These are phyloP conservation scores for Sminthopsis crassicaudata DNA, from an alignment of 2,113 vertebrate species.

Conservation along the genomic window DNA sequence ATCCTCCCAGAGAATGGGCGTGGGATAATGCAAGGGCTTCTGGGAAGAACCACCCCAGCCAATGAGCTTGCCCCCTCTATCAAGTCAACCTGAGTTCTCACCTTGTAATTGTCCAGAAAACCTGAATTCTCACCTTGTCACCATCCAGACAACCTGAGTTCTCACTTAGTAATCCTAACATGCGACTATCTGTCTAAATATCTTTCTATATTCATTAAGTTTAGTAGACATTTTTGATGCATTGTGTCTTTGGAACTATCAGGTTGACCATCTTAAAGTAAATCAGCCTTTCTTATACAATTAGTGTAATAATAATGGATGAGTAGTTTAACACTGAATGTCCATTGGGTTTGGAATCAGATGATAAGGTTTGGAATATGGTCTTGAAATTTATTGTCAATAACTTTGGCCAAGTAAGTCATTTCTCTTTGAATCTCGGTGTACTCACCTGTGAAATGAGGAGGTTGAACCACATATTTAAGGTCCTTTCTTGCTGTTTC, in stretches of 20 bases:
- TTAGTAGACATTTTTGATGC: background rate
- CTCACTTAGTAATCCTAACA: too few relatives aligned
- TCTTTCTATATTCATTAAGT: background rate
- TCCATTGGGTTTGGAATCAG: background rate
- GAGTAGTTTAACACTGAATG: background rate
- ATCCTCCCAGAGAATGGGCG: too few relatives aligned
- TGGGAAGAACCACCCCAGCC: too few relatives aligned
- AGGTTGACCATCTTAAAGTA: background rate
- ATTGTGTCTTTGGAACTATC: background rate
- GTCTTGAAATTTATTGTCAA: background rate
- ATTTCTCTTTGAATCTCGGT: background rate
- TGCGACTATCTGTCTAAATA: too few relatives aligned
- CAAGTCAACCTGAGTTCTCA: too few relatives aligned
- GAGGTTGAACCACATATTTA: background rate
- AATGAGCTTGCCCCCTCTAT: too few relatives aligned
- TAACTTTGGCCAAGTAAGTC: background rate
- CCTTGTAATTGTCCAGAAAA: too few relatives aligned
- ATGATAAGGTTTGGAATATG: background rate
- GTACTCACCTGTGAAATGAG: background rate
- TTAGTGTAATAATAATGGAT: background rate
- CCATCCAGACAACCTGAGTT: too few relatives aligned
- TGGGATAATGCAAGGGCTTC: too few relatives aligned
- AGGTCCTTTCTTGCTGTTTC: background rate
- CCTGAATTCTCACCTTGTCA: too few relatives aligned
- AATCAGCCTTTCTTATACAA: background rate